Conservation (phyloP, 1,140 invertebrate genomes). For the Drosophila pachea region DNA sequence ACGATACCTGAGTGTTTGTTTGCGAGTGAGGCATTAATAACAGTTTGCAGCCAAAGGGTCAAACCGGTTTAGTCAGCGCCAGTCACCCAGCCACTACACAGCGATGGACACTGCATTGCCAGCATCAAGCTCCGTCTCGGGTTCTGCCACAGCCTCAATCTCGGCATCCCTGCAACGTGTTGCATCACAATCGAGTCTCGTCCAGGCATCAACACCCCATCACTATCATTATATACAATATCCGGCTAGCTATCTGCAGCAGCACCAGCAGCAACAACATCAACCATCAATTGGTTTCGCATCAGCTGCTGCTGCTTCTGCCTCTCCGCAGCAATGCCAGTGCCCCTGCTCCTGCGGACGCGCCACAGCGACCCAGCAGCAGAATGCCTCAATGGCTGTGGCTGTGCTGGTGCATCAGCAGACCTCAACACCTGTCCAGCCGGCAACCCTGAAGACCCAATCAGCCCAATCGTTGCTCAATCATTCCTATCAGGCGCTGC, state of each 20-base stretch:
- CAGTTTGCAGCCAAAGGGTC: slow-evolving; percentile 70
- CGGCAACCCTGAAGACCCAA: slow-evolving; percentile 46
- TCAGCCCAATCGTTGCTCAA: slow-evolving; percentile 72
- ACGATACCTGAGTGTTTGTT: slow-evolving; percentile 22
- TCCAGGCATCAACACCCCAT: slow-evolving; percentile 46
- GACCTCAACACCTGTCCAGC: slow-evolving; percentile 31
- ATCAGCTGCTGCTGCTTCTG: slow-evolving; percentile 13
- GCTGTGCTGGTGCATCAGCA: slow-evolving; percentile 73
- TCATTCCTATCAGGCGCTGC: slow-evolving; percentile 72
- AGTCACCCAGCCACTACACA: slow-evolving; percentile 22
- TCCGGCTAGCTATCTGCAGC: slow-evolving; percentile 63
- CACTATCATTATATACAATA: slow-evolving; percentile 78
- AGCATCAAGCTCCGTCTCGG: slow-evolving; percentile 11
- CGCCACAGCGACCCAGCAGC: slow-evolving; percentile 45
- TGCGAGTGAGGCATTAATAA: slow-evolving; percentile 57
- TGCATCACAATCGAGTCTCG: slow-evolving; percentile 64
- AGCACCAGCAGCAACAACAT: slow-evolving; percentile 20
- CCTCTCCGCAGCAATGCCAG: slow-evolving; percentile 52
- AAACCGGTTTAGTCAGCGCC: slow-evolving; percentile 69
- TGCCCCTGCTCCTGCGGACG: slow-evolving; percentile 71
- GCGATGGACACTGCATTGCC: slow-evolving; percentile 20
- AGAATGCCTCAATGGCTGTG: slow-evolving; percentile 63
- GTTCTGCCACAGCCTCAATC: slow-evolving; percentile 17
- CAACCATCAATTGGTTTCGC: background rate
- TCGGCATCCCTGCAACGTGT: slow-evolving; percentile 71